Base-by-base conservation (phyloP, 2,888 invertebrate genomes). In the Pterostichus niger region DNA sequence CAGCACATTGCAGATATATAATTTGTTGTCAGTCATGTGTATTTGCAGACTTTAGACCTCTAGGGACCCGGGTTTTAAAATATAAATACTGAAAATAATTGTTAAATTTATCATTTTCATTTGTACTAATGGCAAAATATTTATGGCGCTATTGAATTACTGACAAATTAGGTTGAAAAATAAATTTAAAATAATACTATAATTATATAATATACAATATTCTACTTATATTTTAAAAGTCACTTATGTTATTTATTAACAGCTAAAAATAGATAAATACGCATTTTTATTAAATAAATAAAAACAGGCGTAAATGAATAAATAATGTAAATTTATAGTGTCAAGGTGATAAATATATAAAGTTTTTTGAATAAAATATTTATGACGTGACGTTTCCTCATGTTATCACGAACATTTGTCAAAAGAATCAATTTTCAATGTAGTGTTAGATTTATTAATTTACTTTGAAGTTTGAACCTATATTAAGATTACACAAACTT, bases 311-410 rank as follows among this genome's bases (percentile, higher is more conserved):
- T 40, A 40, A 40, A 40, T 3, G 9, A 59, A 59, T 59, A 59
- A 59, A 59, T 59, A 24, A 59, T 6, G 54, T 24, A 24, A 59
- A 59, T 59, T 31, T 59, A 59, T 59, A 59, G 59, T 59, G 59
- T 31, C 31, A 59, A 59, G 59, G 31, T 17, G 31, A 59, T 17
- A 24, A 59, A 7, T 59, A 59, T 17, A 9, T 59, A 59, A 24
- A 59, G 24, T 59, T 24, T 31, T 59, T 59, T n/a, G n/a, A 17
- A 59, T 24, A 59, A 7, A 24, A 15, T 15, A 56, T 24, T 56
- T 56, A 56, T 10, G 13, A 4, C 46, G 9, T 54, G 15, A 54
- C 13, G 15, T 13, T 56, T 24, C 56, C 10, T 10, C 31, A 31
- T 56, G 6, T 24, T 59, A 59, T 59, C 59, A 59, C 9, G 31